Evolutionary conservation across 2,113 vertebrate genomes (phyloP).

Genomic region (Turdus rufiventris): DNA sequence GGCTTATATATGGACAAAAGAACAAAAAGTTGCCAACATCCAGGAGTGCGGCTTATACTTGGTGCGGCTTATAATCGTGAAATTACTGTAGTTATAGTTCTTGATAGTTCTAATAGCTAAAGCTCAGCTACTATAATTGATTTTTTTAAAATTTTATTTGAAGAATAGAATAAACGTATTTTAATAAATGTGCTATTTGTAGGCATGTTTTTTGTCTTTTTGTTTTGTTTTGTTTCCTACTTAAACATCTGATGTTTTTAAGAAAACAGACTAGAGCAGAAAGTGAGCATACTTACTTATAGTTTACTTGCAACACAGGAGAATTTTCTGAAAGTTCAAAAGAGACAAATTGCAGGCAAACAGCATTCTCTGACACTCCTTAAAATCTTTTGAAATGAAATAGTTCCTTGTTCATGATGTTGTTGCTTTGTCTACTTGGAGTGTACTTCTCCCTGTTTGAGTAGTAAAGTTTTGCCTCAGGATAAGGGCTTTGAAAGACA

Average conservation of each 20-base stretch:
- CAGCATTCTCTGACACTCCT: background rate
- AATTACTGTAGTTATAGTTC: background rate
- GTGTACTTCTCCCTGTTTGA: background rate
- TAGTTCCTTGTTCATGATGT: background rate
- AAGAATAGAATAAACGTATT: background rate
- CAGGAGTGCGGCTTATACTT: too few species aligned
- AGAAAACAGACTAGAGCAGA: background rate
- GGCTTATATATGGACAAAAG: too few species aligned
- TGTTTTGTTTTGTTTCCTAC: background rate
- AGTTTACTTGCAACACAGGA: background rate
- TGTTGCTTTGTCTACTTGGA: background rate
- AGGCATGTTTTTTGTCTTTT: background rate
- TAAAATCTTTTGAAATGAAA: background rate
- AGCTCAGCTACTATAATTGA: background rate
- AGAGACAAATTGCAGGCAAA: background rate
- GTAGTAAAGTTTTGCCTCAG: background rate
- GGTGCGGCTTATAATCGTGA: too few species aligned
- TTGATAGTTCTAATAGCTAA: background rate
- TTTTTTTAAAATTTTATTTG: background rate
- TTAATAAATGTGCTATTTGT: background rate
- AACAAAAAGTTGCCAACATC: too few species aligned
- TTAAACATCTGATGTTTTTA: background rate
- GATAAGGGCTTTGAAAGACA: background rate
- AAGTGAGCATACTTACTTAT: background rate
- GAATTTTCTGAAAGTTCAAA: background rate